phyloP scores from a whole-genome alignment of 2,113 vertebrate species.

The Cebidichthys violaceus region DNA sequence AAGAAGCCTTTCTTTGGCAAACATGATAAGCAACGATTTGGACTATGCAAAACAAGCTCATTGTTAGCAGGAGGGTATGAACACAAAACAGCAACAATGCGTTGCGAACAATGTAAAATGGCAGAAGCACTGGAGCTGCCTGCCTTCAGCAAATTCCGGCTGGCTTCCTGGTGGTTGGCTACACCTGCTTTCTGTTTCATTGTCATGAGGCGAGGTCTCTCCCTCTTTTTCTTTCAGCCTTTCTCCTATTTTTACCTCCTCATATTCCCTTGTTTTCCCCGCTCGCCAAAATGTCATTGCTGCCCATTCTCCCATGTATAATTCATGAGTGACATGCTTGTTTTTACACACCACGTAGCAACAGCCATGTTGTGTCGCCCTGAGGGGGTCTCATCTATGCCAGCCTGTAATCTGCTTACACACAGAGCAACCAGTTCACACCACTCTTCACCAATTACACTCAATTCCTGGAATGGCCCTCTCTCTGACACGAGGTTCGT shows the following conservation, averaged over 20 bases:
- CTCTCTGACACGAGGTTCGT: slow-evolving; percentile 62
- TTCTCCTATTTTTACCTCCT: slow-evolving; percentile 47
- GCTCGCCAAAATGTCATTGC: slow-evolving; percentile 62
- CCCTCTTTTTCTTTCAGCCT: slow-evolving; percentile 12
- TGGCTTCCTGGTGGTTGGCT: slow-evolving; percentile 33
- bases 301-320: slow-evolving; percentile 73
- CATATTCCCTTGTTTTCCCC: slow-evolving; percentile 54
- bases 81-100: slow-evolving; percentile 51
- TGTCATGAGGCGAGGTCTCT: slow-evolving; percentile 44
- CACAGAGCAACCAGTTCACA: slow-evolving; percentile 70
- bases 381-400: slow-evolving; percentile 69
- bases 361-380: slow-evolving; percentile 72
- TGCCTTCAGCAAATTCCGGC: slow-evolving; percentile 40
- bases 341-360: slow-evolving; percentile 77
- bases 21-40: slow-evolving; percentile 62
- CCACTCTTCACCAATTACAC: slow-evolving; percentile 75
- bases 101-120: slow-evolving; percentile 56
- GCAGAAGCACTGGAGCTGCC: slow-evolving; percentile 10
- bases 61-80: slow-evolving; percentile 47
- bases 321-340: slow-evolving; percentile 79
- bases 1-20: slow-evolving; percentile 54
- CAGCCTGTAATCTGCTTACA: slow-evolving; percentile 78
- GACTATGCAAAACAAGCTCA: slow-evolving; percentile 54
- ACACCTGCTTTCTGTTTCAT: slow-evolving; percentile 70
- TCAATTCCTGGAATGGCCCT: slow-evolving; percentile 68